These are phyloP conservation scores for Armadillidium nasatum DNA, from an alignment of 1,140 invertebrate species.

Conservation along the genomic window DNA sequence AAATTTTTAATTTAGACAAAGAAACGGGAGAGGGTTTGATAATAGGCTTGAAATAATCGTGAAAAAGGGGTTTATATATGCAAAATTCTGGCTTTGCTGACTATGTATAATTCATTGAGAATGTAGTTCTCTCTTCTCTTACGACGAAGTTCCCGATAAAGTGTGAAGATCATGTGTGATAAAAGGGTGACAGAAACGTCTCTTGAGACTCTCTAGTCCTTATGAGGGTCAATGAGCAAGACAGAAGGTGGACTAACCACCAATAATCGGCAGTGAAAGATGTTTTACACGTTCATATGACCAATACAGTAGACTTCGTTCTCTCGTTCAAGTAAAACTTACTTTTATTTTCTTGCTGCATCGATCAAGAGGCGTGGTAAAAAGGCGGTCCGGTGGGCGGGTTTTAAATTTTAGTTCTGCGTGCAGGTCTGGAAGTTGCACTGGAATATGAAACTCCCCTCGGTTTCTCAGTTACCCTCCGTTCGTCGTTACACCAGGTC, in stretches of 20 bases:
- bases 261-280: conserved; percentile 7
- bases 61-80: background rate
- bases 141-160: background rate
- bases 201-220: background rate
- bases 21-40: background rate
- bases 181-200: background rate
- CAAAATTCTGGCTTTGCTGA: conserved; percentile 4
- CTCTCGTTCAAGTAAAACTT: conserved; percentile 1
- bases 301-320: background rate
- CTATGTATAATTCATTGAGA: conserved; percentile 3
- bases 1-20: conserved; percentile 1
- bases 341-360: background rate
- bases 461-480: conserved; percentile 3
- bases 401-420: background rate
- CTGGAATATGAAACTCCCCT: conserved; percentile 1
- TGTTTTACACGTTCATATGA: conserved; percentile 13
- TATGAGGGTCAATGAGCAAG: conserved; percentile 4
- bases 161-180: conserved; percentile 7
- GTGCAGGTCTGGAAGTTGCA: conserved; percentile 8
- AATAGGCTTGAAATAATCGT: conserved; percentile 6
- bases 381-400: background rate
- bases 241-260: conserved; percentile 5
- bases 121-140: background rate
- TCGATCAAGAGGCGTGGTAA: conserved; percentile 2
- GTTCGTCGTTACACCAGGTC: background rate